Conservation (phyloP, 2,113 vertebrate genomes). For the Penelope pileata region DNA sequence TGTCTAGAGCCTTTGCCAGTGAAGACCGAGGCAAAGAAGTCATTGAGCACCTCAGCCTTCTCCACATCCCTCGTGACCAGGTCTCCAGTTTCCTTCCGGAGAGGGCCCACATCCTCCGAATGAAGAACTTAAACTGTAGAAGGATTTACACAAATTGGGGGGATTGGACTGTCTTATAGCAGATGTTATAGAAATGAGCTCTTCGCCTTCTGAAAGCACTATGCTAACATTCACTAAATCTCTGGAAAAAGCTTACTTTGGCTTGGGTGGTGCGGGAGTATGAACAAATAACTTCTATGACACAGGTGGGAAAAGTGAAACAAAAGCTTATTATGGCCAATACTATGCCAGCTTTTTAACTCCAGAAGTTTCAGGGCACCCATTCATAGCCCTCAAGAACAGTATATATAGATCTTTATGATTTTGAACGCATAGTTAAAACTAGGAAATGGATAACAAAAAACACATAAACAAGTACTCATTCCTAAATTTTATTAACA, state of each 20-base stretch:
- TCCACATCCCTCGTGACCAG: too few relatives aligned
- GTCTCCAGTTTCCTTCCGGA: too few relatives aligned
- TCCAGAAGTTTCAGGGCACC: background rate
- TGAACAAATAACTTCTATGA: background rate
- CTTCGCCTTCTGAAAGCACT: background rate
- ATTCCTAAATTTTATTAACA: background rate
- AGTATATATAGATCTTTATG: background rate
- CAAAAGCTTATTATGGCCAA: background rate
- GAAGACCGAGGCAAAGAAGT: too few relatives aligned
- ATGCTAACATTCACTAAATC: background rate
- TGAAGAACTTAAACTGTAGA: background rate
- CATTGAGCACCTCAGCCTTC: too few relatives aligned
- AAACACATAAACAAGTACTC: background rate
- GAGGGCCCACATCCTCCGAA: too few relatives aligned
- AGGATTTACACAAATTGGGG: background rate
- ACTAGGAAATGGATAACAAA: background rate
- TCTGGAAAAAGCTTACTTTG: background rate
- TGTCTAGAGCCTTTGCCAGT: too few relatives aligned
- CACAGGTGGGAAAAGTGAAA: background rate
- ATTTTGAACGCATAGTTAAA: background rate
- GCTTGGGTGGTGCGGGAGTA: background rate
- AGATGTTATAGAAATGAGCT: constrained; percentile 16
- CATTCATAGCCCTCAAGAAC: background rate
- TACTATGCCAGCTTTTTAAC: background rate
- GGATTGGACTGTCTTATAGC: background rate